Evolutionary conservation across 2,888 invertebrate species (phyloP), one percentile per base, ranked within the genome.

Genomic region (Prostheceraeus crozeri): DNA sequence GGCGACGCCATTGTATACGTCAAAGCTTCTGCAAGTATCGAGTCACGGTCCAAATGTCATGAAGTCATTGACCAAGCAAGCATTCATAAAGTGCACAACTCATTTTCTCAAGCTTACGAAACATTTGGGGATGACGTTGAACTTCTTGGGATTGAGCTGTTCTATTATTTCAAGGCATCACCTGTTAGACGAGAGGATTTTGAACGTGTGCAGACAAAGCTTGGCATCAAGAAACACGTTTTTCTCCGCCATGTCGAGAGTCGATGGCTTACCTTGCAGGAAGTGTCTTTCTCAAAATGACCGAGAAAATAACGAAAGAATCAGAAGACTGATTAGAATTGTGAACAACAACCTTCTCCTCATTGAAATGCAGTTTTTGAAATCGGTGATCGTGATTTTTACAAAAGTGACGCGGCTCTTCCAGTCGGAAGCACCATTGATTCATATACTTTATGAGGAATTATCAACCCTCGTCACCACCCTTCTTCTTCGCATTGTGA

Each of bases 151-250:
- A 40, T 40, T 40, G 40, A 40, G 19, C 19, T 40, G 19, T 40
- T 16, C 19, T 40, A 40, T 21, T 4, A 16, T 4, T 40, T 40
- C 40, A 40, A 40, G 19, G 40, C 40, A 16, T 40, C 40, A 40
- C 40, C 40, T 40, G 40, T n/a, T 21, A 40, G 19, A 40, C 40
- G 40, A 40, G 40, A 40, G 19, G 40, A 40, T 21, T 40, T 40
- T 40, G 40, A 40, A 40, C 14, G 19, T 8, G 19, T 40, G 14
- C 40, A 40, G 19, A 21, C 14, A n/a, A 40, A 40, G 40, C 19
- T 40, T 21, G 19, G 19, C 19, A n/a, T 40, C 40, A 40, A 40
- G 19, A 40, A 40, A 4, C 40, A 40, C 19, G 40, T 40, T 40
- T 40, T 40, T 40, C 40, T 40, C 40, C 14, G 40, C 14, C 40